A percentile compares a stretch with the other conserved stretches of the same genome.
These are phyloP conservation scores for Eupithecia exiguata DNA, from an alignment of 2,888 invertebrate species.

Conservation along the genomic window DNA sequence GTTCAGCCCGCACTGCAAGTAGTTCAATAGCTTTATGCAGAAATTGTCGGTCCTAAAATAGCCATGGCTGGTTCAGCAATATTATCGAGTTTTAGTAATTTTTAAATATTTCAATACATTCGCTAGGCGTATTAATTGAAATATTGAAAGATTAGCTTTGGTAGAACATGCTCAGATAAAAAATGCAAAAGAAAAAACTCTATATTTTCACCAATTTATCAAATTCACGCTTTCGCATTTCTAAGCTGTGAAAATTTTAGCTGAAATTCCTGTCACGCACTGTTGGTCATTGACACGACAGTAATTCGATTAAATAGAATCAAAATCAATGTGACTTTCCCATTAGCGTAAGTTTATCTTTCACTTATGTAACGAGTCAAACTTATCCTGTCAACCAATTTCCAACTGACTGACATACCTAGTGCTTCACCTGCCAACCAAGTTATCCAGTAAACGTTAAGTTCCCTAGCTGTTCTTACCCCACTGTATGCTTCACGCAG, in stretches of 20 bases:
- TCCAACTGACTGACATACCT: not conserved
- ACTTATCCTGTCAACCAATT: not conserved
- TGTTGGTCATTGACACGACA: not conserved
- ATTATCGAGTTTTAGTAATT: too few relatives aligned
- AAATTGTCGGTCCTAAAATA: not conserved
- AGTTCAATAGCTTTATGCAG: not conserved
- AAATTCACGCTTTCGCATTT: not conserved
- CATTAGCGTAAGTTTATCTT: not conserved
- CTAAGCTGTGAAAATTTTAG: not conserved
- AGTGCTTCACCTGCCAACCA: not conserved
- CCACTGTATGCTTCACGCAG: conserved; percentile 36
- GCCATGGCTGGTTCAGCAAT: not conserved
- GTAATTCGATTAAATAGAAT: not conserved
- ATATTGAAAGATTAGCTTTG: not conserved
- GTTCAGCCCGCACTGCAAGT: not conserved
- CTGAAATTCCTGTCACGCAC: not conserved
- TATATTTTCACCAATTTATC: not conserved
- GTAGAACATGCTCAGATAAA: not conserved
- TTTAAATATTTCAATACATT: too few relatives aligned
- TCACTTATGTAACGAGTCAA: not conserved
- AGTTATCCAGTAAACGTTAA: not conserved
- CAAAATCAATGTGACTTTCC: not conserved
- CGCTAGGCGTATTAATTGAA: too few relatives aligned
- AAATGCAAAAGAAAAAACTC: not conserved
- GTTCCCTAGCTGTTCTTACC: conserved; percentile 3